Evolutionary conservation across 2,797 vertebrate species (phyloP), one percentile per base, ranked within the genome.

Genomic region (Tadarida brasiliensis): DNA sequence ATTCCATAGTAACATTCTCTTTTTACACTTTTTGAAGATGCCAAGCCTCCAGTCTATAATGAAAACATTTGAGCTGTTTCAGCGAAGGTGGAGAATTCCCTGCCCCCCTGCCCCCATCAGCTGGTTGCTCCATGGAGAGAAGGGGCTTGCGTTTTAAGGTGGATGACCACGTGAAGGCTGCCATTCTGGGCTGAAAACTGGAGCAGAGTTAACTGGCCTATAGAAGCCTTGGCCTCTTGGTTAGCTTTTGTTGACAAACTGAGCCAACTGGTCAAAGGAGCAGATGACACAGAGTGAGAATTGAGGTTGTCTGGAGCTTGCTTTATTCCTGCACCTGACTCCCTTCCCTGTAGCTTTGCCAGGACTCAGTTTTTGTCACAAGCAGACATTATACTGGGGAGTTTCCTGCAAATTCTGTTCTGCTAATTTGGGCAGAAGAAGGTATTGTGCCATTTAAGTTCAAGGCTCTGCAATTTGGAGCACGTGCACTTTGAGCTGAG

Each of bases 401-500:
- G 0, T 87, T 94, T 91, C 39, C 22, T 70, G 63, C 11, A 70
- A 80, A 57, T 90, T 94, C 83, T 47, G 35, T 59, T 94, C 33
- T 10, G 63, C 47, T 93, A 84, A 74, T 67, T 94, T 88, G 68
- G 61, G 33, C 11, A 65, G 78, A 61, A 70, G 24, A 90, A 97
- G 59, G 35, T 61, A 35, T 78, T 85, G 68, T 74, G 47, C 39
- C 24, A 15, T 71, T 44, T 76, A 80, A 83, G 28, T 92, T 90
- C n/a, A 71, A 93, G 77, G 47, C 22, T 71, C 28, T 77, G 54
- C 49, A 83, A 76, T 88, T 93, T 91, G 49, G 77, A 94, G 70
- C 39, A 90, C 94, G 71, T 61, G 19, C 54, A 78, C 51, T 91
- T 78, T 83, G 94, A 88, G 51, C 57, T 92, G 44, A 84, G 71